Evolutionary conservation across 2,888 invertebrate species (phyloP), one percentile per base, ranked within the genome.

Genomic region (Laothoe populi): DNA sequence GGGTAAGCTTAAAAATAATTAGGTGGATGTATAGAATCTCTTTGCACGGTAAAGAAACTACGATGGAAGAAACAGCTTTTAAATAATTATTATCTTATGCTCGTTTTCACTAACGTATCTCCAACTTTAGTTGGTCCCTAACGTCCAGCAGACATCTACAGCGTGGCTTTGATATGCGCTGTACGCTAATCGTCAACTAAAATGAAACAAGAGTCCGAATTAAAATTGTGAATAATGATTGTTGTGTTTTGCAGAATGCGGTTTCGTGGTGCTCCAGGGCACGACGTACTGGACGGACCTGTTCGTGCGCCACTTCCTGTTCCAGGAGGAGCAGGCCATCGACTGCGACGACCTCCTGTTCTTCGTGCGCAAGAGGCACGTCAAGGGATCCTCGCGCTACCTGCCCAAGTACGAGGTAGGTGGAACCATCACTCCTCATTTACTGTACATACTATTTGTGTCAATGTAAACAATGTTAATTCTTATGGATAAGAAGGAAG

Each of bases 211-310:
- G 31, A 31, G 5, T 31, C 5, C 7, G 26, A 8, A 3, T 48
- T 26, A 16, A n/a, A n/a, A 7, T 7, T 24, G n/a, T 26, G 0
- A 35, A 16, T 19, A 19, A 11, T 19, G 19, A 26, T n/a, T 21
- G n/a, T 59, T 59, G 46, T 19, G 46, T 60, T 59, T 75, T 77
- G 60, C 93, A 98, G 98, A 98, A 88, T 96, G 96, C 31, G 98
- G 97, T 53, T 98, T 98, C 92, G 98, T 98, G 70, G 95, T 98
- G 87, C 95, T 98, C 16, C 97, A 98, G 90, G 97, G 98, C 44
- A 97, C 97, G 64, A 97, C 97, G 2, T 98, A 98, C 83, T 99
- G 99, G 98, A 98, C 98, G 60, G 98, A 98, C 87, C 94, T 99
- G 72, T 99, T 99, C 90, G 97, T 98, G 70, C 95, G 98, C 13